Evolutionary conservation across 1,140 invertebrate species (phyloP).

Genomic region (Laodelphax striatellus): DNA sequence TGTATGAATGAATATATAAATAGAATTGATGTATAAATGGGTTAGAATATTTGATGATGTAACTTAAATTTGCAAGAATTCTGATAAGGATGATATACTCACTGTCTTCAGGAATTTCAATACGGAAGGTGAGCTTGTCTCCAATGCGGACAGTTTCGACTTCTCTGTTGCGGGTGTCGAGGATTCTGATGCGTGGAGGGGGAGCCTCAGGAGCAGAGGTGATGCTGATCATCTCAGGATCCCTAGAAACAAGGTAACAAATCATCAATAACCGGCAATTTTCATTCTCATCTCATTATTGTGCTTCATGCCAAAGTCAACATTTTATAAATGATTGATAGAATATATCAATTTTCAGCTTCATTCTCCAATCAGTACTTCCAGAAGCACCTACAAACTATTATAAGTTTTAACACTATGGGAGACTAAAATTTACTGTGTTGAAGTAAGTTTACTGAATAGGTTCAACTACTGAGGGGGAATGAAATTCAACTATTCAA

Average conservation of each 20-base stretch:
- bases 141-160: slow-evolving; percentile 90
- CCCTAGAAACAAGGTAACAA: slow-evolving; percentile 37
- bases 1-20: no score
- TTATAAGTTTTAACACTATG: no score
- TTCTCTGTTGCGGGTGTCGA: slow-evolving; percentile 71
- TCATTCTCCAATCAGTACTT: no score
- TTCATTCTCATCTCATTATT: not conserved
- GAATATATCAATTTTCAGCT: not conserved
- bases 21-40: no score
- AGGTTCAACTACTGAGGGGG: no score
- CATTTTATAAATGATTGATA: not conserved
- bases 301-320: not conserved
- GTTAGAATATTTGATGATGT: no score
- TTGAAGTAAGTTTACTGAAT: no score
- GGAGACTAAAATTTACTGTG: no score
- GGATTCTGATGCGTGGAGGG: slow-evolving; percentile 81
- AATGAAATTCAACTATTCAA: no score
- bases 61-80: no score
- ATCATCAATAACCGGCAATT: not conserved
- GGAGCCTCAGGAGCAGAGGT: slow-evolving; percentile 89
- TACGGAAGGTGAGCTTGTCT: slow-evolving; percentile 87
- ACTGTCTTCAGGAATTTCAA: slow-evolving; percentile 94
- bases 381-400: no score
- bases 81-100: slow-evolving; percentile 33
- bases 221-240: slow-evolving; percentile 90